A percentile compares a stretch with the other conserved stretches of the same genome.
phyloP scores from a whole-genome alignment of 2,888 invertebrate genomes.

The Orthosia gracilis region DNA sequence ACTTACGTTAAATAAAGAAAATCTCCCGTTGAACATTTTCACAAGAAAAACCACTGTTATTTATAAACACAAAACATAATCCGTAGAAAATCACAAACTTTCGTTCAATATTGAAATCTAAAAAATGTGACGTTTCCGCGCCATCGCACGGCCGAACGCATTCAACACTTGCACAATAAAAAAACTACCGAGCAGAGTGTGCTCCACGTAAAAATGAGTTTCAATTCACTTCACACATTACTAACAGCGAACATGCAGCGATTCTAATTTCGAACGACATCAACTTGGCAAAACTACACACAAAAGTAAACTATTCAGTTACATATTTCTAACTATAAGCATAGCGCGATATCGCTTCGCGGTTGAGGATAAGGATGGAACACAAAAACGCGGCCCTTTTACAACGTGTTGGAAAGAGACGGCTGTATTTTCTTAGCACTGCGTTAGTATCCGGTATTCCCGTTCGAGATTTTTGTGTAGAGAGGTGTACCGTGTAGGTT shows the following conservation, averaged over 20 bases:
- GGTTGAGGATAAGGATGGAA: constrained; percentile 73
- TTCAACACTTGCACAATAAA: constrained; percentile 75
- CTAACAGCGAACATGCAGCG: constrained; percentile 68
- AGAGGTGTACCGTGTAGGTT: constrained; percentile 79
- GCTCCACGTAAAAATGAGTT: constrained; percentile 66
- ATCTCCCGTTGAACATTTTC: constrained; percentile 63
- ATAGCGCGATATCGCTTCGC: constrained; percentile 74
- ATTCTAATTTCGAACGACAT: constrained; percentile 80
- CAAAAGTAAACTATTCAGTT: constrained; percentile 84
- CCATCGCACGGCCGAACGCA: constrained; percentile 73
- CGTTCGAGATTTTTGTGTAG: constrained; percentile 83
- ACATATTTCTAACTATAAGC: constrained; percentile 76
- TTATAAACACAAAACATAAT: constrained; percentile 60
- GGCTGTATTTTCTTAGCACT: constrained; percentile 69
- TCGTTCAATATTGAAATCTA: constrained; percentile 65
- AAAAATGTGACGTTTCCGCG: constrained; percentile 81
- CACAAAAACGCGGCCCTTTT: constrained; percentile 59
- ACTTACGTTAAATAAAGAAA: constrained; percentile 65
- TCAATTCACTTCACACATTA: constrained; percentile 77
- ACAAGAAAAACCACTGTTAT: constrained; percentile 60
- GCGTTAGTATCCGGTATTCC: constrained; percentile 86
- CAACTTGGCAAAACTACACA: constrained; percentile 85
- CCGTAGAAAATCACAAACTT: constrained; percentile 63
- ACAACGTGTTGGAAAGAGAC: constrained; percentile 73
- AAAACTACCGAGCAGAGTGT: constrained; percentile 65